Conservation (phyloP, 2,888 invertebrate species). For the Platycheirus albimanus region DNA sequence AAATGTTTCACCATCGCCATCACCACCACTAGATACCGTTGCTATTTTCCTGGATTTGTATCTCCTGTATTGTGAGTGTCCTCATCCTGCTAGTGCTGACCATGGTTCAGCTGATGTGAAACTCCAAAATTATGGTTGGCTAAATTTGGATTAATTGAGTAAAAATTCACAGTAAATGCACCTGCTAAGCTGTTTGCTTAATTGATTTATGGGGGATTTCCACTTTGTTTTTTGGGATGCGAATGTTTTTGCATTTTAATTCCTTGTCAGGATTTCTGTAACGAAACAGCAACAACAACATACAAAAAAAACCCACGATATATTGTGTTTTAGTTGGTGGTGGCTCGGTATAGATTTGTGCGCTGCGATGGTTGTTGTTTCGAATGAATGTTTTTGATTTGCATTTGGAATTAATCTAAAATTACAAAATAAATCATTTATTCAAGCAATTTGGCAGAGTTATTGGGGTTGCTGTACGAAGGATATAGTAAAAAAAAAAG, state of each 20-base stretch:
- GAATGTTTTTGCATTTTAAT: slow-evolving; percentile 62
- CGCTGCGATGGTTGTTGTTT: slow-evolving; percentile 13
- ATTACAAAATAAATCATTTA: slow-evolving; percentile 82
- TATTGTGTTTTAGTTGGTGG: slow-evolving; percentile 7
- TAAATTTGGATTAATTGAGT: slow-evolving; percentile 76
- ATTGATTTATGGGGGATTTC: slow-evolving; percentile 80
- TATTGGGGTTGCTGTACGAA: slow-evolving; percentile 52
- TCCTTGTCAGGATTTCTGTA: slow-evolving; percentile 36
- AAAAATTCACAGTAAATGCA: slow-evolving; percentile 77
- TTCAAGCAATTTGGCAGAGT: slow-evolving; percentile 81
- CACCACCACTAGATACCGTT: too few species aligned
- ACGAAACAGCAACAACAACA: too few species aligned
- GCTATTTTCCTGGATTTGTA: too few species aligned
- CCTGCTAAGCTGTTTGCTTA: slow-evolving; percentile 78
- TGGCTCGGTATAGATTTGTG: neutral
- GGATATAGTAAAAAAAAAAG: slow-evolving; percentile 67
- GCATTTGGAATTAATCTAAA: slow-evolving; percentile 79
- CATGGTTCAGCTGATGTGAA: slow-evolving; percentile 41
- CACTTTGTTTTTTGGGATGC: slow-evolving; percentile 37
- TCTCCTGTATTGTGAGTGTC: neutral
- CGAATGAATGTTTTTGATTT: slow-evolving; percentile 72
- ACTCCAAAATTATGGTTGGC: slow-evolving; percentile 75
- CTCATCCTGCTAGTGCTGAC: slow-evolving; percentile 17
- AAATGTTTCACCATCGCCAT: slow-evolving; percentile 32
- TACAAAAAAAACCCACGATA: neutral